Evolutionary conservation across 1,140 invertebrate genomes (phyloP), one percentile per base, ranked within the genome.

Genomic region (Maconellicoccus hirsutus): DNA sequence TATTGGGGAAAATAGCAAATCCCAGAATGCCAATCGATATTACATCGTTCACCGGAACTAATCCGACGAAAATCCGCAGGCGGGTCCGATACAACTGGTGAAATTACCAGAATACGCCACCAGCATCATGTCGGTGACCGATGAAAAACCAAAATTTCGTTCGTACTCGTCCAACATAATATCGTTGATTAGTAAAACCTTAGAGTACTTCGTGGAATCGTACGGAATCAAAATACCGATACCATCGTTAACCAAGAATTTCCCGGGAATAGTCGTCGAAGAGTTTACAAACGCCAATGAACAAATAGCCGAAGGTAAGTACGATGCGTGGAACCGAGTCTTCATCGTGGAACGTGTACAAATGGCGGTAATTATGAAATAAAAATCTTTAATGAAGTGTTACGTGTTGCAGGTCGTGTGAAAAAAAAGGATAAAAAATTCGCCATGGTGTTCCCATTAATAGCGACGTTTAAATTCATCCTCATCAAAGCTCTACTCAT

Each of bases 401-500:
- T 61, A 39, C 26, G 59, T 39, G 71, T 73, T 73, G 23, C 73
- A 63, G 77, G 76, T 69, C 76, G 81, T 69, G 73, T 79, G 6
- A 79, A 81, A 14, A 70, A 72, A 52, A 86, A 85, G 76, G 52
- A 73, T 39, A 87, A 87, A 78, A 83, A 81, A 74, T 79, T 86
- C 12, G 82, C 83, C 0, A 73, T 87, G n/a, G 81, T 87, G 39
- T 76, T 87, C 0, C 86, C 86, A 0, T 74, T 88, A 14, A 73
- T 87, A 25, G 84, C 86, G 22, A 77, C 86, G 0, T 73, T 87
- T 61, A 88, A 88, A 78, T 74, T 75, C 29, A 70, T 73, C 12
- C 22, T 74, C 19, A 78, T 85, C 1, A 88, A 87, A 72, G 75
- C 86, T 7, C 74, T 87, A 59, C 76, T 88, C 1, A 78, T 86